Base-by-base conservation (phyloP, 2,113 vertebrate genomes). In the Pluvianellus socialis region DNA sequence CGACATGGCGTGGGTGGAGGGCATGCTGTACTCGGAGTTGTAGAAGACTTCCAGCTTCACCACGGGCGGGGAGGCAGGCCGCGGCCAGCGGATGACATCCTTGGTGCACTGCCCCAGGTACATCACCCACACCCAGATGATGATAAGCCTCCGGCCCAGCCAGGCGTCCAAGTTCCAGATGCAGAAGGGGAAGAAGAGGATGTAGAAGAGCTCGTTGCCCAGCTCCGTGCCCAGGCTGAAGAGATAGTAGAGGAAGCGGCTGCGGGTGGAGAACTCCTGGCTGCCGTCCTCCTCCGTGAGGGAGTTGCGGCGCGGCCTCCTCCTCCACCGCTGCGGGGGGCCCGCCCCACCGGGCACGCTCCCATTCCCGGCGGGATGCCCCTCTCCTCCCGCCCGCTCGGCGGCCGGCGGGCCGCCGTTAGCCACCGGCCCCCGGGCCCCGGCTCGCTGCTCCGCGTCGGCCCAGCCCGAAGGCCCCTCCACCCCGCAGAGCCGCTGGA, bases 11-110 rank as follows among this genome's bases (percentile, higher is more conserved):
- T 99, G 99, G 4, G 99, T 99, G 94, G 99, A 99, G 49, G 99
- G 99, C 99, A 99, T 99, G 98, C 99, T 99, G 98, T 99, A 99
- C 97, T 99, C 99, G 0, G 99, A 99, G 98, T 99, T 99, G 97
- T 99, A 99, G 90, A 99, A 99, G 94, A 99, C 97, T 97, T 99
- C 99, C 98, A 99, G 98, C 86, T 99, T 99, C 75, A 99, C 98
- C 81, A 99, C 99, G 1, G 99, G 99, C 4, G 99, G 99, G 2
- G 99, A 99, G 20, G 99, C 98, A 50, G 99, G 99, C 79, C 99
- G 97, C 42, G 99, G 98, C 99, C 99, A 99, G 67, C 99, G 98
- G 88, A 99, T 86, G 67, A 99, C 91, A 86, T 99, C 99, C 98
- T 99, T 99, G 94, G 99, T 99, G 97, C 99, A 99, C 98, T 99